Conservation (phyloP, 2,113 vertebrate species). For the Tetrao urogallus region DNA sequence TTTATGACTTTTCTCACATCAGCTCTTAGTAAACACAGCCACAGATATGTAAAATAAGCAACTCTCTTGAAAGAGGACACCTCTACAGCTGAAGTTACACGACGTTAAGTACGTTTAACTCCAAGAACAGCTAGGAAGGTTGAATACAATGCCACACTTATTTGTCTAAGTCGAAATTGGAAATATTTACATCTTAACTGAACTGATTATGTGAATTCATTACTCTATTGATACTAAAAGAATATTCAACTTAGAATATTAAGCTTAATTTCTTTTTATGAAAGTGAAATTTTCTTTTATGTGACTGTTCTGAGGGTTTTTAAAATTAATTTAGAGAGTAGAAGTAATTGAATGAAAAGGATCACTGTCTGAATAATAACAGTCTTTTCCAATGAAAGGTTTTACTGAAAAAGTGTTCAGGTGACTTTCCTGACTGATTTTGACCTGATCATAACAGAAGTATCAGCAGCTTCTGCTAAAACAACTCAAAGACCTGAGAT, state of each 20-base stretch:
- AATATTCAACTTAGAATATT: background rate
- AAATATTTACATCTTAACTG: background rate
- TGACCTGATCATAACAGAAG: background rate
- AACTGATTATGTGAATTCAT: background rate
- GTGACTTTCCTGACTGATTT: background rate
- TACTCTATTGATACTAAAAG: background rate
- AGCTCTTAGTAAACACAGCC: background rate
- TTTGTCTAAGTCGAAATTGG: background rate
- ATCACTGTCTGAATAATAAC: background rate
- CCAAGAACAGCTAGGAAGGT: background rate
- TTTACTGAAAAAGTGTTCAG: background rate
- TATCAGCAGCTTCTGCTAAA: background rate
- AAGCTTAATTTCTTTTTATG: background rate
- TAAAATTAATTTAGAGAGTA: background rate
- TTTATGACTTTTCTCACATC: background rate
- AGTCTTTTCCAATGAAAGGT: background rate
- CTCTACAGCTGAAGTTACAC: background rate
- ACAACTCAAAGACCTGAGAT: background rate
- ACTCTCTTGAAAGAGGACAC: background rate
- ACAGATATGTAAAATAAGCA: background rate
- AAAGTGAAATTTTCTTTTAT: background rate
- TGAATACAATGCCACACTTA: background rate
- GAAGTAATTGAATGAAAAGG: background rate
- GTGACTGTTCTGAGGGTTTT: background rate
- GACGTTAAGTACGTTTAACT: background rate